Evolutionary conservation across 2,888 invertebrate genomes (phyloP).

Genomic region (Cetonia aurata): DNA sequence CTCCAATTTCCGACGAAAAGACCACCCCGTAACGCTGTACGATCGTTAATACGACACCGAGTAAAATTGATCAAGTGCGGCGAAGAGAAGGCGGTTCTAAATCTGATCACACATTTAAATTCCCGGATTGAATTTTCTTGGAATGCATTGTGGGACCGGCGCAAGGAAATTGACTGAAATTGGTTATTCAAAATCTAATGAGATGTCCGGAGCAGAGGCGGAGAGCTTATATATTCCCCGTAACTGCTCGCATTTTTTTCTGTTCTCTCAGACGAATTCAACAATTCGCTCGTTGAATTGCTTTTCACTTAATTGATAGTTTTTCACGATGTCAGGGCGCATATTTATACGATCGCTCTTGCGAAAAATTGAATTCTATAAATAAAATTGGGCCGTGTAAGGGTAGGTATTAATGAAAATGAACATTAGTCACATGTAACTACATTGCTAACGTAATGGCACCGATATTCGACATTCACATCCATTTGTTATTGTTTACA

Average conservation of each 20-base stretch:
- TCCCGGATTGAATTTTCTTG: conserved; percentile 57
- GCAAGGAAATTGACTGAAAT: conserved; percentile 55
- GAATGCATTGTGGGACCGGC: conserved; percentile 54
- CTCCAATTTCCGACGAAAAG: no score
- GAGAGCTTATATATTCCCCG: conserved; percentile 35
- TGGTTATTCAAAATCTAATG: conserved; percentile 59
- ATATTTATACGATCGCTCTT: no score
- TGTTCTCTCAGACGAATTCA: conserved; percentile 22
- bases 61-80: conserved; percentile 55
- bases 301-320: conserved; percentile 32
- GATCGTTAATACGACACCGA: conserved; percentile 51
- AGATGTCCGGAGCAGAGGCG: conserved; percentile 56
- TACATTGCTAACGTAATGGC: no score
- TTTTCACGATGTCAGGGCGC: no score
- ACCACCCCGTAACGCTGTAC: conserved; percentile 39
- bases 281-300: conserved; percentile 20
- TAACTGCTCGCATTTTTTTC: conserved; percentile 21
- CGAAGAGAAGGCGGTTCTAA: conserved; percentile 58
- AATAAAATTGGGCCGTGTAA: no score
- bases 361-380: no score
- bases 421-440: no score
- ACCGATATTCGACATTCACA: no score
- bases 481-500: no score
- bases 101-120: conserved; percentile 58
- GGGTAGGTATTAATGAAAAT: no score